Base-by-base conservation (phyloP, 2,113 vertebrate species). In the Chiloscyllium plagiosum region DNA sequence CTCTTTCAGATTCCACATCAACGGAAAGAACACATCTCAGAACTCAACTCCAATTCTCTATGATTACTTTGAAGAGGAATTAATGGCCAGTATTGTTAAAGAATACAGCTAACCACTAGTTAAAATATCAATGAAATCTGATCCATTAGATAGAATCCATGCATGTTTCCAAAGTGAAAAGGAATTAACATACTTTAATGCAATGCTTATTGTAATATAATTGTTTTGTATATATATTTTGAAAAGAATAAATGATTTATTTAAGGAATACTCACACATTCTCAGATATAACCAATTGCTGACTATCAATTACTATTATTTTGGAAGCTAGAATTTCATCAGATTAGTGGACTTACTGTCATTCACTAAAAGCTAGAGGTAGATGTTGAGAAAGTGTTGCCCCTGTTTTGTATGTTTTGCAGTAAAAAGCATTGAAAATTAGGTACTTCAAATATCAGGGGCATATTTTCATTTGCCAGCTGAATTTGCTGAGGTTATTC, bases 21-120 rank as follows among this genome's bases (percentile, higher is more conserved):
- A 89, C 26, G 96, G 8, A 96, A 96, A 76, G 95, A 95, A 76
- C 52, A 96, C 96, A 96, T 96, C 96, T 72, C 96, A 96, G 96
- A 97, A 87, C 85, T 22, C 96, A 86, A 66, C 96, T 0, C 76
- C 97, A 26, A 69, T 98, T 66, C 78, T 96, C 0, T 98, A 98
- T 0, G 97, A 98, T 93, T 96, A 95, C 93, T 97, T 97, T 0
- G 98, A 98, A 96, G 98, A 98, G 97, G 97, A 98, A 96, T 97
- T 98, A 68, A 98, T 98, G 98, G 98, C 97, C 0, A 98, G 97
- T 96, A 98, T 98, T 0, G 98, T 98, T 96, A 96, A 22, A 37
- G 98, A 98, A 15, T 98, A 97, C 86, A 96, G 97, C 95, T 96
- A 96, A 96, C 97, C 97, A 97, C 47, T 4, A 7, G 1, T 13